A percentile compares a stretch with the other conserved stretches of the same genome.
phyloP scores from a whole-genome alignment of 1,140 invertebrate genomes.

The Nixonia krombeini region DNA sequence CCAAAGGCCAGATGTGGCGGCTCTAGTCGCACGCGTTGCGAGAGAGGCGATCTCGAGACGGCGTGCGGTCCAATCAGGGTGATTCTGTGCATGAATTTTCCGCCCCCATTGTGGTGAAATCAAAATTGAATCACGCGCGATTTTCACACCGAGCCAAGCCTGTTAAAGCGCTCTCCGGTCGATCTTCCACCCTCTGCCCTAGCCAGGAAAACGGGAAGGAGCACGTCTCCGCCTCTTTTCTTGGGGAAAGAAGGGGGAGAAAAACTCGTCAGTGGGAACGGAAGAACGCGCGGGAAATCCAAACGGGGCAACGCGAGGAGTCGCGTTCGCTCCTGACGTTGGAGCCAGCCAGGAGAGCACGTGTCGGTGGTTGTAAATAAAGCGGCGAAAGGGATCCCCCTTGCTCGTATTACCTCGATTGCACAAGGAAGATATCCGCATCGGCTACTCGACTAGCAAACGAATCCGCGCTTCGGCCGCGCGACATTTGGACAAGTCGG shows the following conservation, averaged over 20 bases:
- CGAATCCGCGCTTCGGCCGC: not conserved
- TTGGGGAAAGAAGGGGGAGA: too few relatives aligned
- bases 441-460: too few relatives aligned
- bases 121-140: constrained; percentile 5
- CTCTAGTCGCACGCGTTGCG: constrained; percentile 69
- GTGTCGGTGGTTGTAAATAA: constrained; percentile 28
- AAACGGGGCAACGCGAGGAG: too few relatives aligned
- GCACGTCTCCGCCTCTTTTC: too few relatives aligned
- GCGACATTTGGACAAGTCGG: constrained; percentile 20
- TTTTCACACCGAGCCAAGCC: too few relatives aligned
- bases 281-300: not conserved
- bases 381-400: not conserved
- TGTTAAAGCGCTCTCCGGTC: too few relatives aligned
- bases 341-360: constrained; percentile 14
- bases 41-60: constrained; percentile 64
- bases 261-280: constrained; percentile 10
- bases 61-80: constrained; percentile 60
- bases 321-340: not conserved
- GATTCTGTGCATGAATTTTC: constrained; percentile 67
- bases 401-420: constrained; percentile 7
- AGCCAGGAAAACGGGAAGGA: too few relatives aligned
- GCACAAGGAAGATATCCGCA: not conserved
- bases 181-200: too few relatives aligned
- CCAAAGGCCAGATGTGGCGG: constrained; percentile 67
- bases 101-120: constrained; percentile 13